Evolutionary conservation across 2,797 vertebrate species (phyloP).

Genomic region (Phataginus tetradactyla): DNA sequence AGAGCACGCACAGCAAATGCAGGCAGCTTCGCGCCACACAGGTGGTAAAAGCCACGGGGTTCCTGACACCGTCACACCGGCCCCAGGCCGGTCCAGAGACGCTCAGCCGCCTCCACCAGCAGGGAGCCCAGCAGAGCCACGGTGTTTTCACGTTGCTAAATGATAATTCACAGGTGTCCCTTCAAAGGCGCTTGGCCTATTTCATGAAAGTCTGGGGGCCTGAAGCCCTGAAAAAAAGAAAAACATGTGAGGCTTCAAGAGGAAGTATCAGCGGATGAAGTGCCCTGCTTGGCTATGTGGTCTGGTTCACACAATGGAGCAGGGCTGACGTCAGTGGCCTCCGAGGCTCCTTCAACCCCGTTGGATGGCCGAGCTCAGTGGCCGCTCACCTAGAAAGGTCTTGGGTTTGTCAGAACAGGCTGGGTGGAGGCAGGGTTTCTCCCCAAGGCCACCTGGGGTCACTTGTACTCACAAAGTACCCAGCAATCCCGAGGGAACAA

Average conservation of each 20-base stretch:
- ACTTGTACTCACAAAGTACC: background rate
- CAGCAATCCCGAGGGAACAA: background rate
- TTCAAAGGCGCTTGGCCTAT: background rate
- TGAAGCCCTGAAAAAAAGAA: background rate
- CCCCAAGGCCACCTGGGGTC: background rate
- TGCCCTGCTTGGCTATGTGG: background rate
- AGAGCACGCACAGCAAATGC: background rate
- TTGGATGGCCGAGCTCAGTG: background rate
- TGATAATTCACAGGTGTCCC: background rate
- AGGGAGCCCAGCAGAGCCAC: background rate
- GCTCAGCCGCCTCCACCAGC: background rate
- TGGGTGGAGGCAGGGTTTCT: background rate
- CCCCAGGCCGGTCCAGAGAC: background rate
- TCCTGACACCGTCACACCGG: background rate
- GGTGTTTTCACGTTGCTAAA: background rate
- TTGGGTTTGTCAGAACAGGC: background rate
- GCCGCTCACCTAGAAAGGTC: background rate
- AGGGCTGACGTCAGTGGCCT: background rate
- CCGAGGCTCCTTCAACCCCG: background rate
- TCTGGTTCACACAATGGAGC: background rate
- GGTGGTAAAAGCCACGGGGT: background rate
- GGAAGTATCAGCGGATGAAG: background rate
- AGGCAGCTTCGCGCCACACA: background rate
- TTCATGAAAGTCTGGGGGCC: background rate
- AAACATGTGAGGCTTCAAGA: background rate